Base-by-base conservation (phyloP, 2,113 vertebrate species). In the Motacilla tschutschensis region DNA sequence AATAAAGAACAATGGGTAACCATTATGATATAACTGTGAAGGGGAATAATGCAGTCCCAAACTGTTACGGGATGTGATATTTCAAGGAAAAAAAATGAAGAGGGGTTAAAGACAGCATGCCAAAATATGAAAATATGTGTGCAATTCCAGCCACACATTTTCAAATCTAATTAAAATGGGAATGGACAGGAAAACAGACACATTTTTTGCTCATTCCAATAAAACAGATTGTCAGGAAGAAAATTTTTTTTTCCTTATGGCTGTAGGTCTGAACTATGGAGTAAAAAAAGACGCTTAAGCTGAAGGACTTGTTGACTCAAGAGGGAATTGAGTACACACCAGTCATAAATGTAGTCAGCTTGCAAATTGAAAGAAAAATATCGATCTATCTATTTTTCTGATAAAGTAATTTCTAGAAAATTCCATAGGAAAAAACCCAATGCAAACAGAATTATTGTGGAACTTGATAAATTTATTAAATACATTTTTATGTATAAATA, bases 381-480 rank as follows among this genome's bases (percentile, higher is more conserved):
- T 41, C 8, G 63, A 72, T 64, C 63, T 53, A 41, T 62, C n/a
- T 73, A 18, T 33, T 7, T 82, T 71, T 78, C 66, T 46, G 43
- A 58, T 18, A 69, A 87, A 85, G 36, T 79, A 79, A 76, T 73
- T 22, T 59, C 31, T 40, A 55, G 6, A 73, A 80, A 8, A 72
- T 90, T 91, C 70, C 74, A 60, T 12, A 43, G 58, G 62, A 83
- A 84, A 89, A 71, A 28, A 0, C 6, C 40, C 13, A 73, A 55
- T 77, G 6, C n/a, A 72, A 81, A 75, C 1, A 90, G 58, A 77
- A 9, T 46, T 79, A 38, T 28, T 41, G 21, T 43, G 9, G 24
- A 90, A 81, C 12, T 62, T 62, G 15, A 76, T 82, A 79, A 73
- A 79, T 74, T 63, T 77, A 73, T 5, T 77, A 44, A 79, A 82